These are phyloP conservation scores for Fistularia tabacaria DNA, from an alignment of 2,797 vertebrate species.

Conservation along the genomic window DNA sequence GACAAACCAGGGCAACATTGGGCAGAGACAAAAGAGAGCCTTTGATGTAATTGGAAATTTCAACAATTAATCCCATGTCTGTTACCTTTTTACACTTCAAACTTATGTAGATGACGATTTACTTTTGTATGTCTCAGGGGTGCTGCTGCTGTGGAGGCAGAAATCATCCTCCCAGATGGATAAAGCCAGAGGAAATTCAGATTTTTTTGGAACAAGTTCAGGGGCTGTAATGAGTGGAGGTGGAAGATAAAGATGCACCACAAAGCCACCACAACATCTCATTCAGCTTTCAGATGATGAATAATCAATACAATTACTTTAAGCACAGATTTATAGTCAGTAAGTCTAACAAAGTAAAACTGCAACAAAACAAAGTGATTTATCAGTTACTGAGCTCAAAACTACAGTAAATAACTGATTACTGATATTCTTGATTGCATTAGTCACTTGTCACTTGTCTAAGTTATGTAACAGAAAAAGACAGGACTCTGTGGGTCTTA, in stretches of 20 bases:
- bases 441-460: too few species aligned
- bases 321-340: too few species aligned
- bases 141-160: slow-evolving; percentile 17
- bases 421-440: not conserved
- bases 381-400: not conserved
- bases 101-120: too few species aligned
- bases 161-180: slow-evolving; percentile 18
- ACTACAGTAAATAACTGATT: slow-evolving; percentile 1
- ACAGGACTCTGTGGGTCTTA: too few species aligned
- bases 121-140: too few species aligned
- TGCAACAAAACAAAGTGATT: not conserved
- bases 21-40: slow-evolving; percentile 35
- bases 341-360: not conserved
- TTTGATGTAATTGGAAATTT: slow-evolving; percentile 1
- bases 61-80: not conserved
- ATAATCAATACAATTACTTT: too few species aligned
- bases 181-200: not conserved
- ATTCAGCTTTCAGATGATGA: too few species aligned
- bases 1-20: slow-evolving; percentile 1
- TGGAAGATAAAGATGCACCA: not conserved
- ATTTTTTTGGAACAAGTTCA: not conserved
- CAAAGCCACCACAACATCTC: not conserved
- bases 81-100: not conserved
- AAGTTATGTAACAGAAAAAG: too few species aligned
- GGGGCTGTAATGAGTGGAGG: not conserved